Base-by-base conservation (phyloP, 2,888 invertebrate species). In the Portevinia maculata region DNA sequence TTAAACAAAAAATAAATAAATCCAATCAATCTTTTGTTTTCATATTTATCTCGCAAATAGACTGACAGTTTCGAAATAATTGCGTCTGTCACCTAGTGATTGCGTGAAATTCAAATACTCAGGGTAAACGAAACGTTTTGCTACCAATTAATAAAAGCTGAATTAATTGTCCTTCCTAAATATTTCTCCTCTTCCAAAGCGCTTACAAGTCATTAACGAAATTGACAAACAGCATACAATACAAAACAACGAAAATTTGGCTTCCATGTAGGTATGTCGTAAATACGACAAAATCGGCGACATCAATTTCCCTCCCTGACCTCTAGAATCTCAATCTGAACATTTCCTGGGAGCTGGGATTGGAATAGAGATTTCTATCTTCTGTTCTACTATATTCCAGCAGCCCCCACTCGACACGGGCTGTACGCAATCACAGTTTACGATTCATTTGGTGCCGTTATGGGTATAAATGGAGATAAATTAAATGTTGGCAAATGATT, bases 401-500 rank as follows among this genome's bases (percentile, higher is more conserved):
- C 71, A 59, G 9, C 7, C 44, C 30, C 24, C 39, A 46, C 44
- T 37, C 39, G 28, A 65, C 60, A 30, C 34, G 39, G 34, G 13
- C 13, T 32, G 34, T 78, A 71, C 71, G 44, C 67, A 83, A 83
- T 83, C 78, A 67, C 50, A 48, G 75, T 37, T 75, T 52, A 62
- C 60, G 57, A 74, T 32, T 59, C 53, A 50, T 50, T 83, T 50
- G 48, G 50, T 71, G 55, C 30, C 50, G 71, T 65, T 62, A 39
- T 70, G 19, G 48, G 62, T 44, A 76, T 70, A 65, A 71, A 83
- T 83, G 76, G 65, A 76, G 60, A 71, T 83, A 71, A 76, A 83
- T 76, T 83, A 65, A 83, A 83, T 83, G 75, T 83, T 60, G 70
- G 46, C 81, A 76, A 83, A 83, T 78, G 76, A 78, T 76, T 81